Base-by-base conservation (phyloP, 2,888 invertebrate genomes). In the Rhagonycha fulva region DNA sequence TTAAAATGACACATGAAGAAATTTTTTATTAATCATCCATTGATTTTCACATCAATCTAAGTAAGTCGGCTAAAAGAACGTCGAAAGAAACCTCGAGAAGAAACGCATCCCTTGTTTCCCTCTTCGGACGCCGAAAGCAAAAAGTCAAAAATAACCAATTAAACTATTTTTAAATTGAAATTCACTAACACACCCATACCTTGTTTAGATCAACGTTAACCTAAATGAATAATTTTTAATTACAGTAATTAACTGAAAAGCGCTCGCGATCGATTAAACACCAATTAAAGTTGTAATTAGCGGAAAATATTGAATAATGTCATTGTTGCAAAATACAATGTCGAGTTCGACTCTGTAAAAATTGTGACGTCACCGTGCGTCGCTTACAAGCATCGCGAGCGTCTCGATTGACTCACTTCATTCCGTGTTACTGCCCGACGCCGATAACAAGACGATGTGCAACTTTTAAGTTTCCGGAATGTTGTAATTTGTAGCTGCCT, bases 321-420 rank as follows among this genome's bases (percentile, higher is more conserved):
- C 47, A 47, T 47, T 47, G 47, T 47, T 47, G 47, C 28, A 62
- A 68, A 68, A 68, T 68, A 19, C 19, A 71, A 71, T 62, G 23
- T 10, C 14, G 67, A 75, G 68, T 75, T 14, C 77, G 77, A 47
- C 19, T 61, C 77, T 78, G 77, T 61, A 61, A 66, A 23, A 68
- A 12, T 26, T 12, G 47, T 75, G 77, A 75, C 77, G 77, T 78
- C 77, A 75, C 19, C 19, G 62, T 69, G 75, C 72, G 75, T 75
- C 75, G 75, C 68, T 71, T 75, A 75, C 28, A 60, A 70, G 77
- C 75, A 75, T 78, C 77, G 75, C 72, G 75, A 67, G 75, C 71
- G 68, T 78, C 75, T 68, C 75, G 47, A 72, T 77, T 71, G 24
- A 66, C 63, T 66, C 72, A 75, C 72, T 71, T 71, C 70, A 75